Conservation (phyloP, 2,113 vertebrate species). For the Coregonus clupeaformis region DNA sequence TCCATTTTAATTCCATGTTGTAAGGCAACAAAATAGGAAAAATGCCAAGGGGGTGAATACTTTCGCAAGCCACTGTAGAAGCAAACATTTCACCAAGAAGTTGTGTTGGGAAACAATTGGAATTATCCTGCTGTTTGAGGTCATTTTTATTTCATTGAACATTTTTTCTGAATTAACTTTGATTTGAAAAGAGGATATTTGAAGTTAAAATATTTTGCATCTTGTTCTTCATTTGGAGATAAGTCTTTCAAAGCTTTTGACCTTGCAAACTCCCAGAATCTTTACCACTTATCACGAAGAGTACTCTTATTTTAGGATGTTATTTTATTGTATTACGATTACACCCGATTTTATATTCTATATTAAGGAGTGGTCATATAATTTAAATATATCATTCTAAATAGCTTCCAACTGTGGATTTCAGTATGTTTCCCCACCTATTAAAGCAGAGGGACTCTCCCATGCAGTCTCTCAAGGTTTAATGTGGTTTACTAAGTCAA, state of each 20-base stretch:
- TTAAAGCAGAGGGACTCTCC: background rate
- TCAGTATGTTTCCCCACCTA: background rate
- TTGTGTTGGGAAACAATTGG: background rate
- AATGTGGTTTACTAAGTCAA: constrained; percentile 42
- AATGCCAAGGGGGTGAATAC: no score
- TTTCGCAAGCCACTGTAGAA: no score
- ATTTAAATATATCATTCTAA: constrained; percentile 24
- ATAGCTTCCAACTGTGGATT: constrained; percentile 52
- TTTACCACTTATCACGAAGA: background rate
- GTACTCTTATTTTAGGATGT: background rate
- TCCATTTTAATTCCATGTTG: no score
- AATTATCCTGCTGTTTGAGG: background rate
- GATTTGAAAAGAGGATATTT: no score
- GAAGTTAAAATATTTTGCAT: no score
- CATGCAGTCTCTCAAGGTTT: no score
- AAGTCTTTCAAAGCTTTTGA: background rate
- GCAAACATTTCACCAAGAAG: background rate
- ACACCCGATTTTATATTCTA: no score
- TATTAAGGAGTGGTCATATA: no score
- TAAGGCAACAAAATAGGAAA: no score
- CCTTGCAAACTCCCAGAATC: background rate
- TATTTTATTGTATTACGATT: background rate
- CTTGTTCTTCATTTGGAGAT: no score
- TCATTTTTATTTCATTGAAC: background rate
- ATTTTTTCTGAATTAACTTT: no score